Base-by-base conservation (phyloP, 1,140 invertebrate genomes). In the Aphidius ervi region DNA sequence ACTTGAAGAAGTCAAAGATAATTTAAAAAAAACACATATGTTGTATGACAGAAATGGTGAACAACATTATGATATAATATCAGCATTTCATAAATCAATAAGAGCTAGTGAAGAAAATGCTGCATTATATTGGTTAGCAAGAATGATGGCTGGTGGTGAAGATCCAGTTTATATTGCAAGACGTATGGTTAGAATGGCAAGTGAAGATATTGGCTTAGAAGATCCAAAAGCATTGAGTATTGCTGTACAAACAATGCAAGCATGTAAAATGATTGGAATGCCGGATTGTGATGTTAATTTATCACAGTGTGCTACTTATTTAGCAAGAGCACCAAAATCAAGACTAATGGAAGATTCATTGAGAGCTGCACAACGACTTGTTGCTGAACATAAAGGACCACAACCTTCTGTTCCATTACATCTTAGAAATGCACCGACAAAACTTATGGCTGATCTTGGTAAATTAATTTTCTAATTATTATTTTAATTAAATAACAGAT, bases 51-150 rank as follows among this genome's bases (percentile, higher is more conserved):
- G 84, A 60, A 85, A 85, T 73, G 91, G 91, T 10, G 91, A 94
- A 61, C 88, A 92, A 70, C 91, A 93, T 76, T 94, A 92, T 72
- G 89, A 93, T 68, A 86, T 86, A 37, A 88, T 90, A 66, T 93
- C 91, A 8, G 91, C 91, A 0, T 77, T 94, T 43, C 90, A 92
- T 65, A 94, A 94, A 75, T 92, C 90, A 0, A 88, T 94, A n/a
- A 81, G 92, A 67, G 91, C 90, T 0, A 87, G 88, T 10, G 88
- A 92, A 73, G 87, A 86, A 48, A 91, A 91, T 78, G 92, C 91
- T 10, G 84, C 91, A 1, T 72, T 94, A 10, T 94, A 94, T 73
- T 94, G 91, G 91, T 79, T 91, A 5, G 86, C 88, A 6, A 80
- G 92, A 61, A 93, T 93, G 84, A 76, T 94, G 52, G 81, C 87